These are phyloP conservation scores for Oscheius sp. DNA, from an alignment of 1,140 invertebrate species.

Conservation along the genomic window DNA sequence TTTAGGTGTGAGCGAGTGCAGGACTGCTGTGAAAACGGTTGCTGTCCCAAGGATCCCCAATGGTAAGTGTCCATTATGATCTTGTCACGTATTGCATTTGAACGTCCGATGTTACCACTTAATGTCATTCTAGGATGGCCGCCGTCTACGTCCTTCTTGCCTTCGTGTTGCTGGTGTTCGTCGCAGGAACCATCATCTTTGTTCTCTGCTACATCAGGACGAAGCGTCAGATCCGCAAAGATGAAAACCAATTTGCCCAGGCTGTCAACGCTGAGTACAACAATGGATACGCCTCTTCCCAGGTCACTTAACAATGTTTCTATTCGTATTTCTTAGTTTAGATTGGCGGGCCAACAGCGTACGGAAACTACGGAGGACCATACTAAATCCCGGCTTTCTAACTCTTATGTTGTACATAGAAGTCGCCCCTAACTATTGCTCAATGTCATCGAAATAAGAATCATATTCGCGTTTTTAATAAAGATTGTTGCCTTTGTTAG, in stretches of 20 bases:
- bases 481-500: background rate
- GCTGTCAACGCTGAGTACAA: constrained; percentile 9
- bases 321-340: background rate
- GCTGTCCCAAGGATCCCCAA: constrained; percentile 61
- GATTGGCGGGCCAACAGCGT: background rate
- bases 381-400: background rate
- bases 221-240: constrained; percentile 50
- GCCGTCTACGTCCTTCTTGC: constrained; percentile 54
- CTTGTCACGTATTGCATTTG: background rate
- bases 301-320: background rate
- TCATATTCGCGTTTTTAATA: background rate
- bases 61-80: constrained; percentile 42
- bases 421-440: background rate
- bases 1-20: constrained; percentile 53
- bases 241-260: constrained; percentile 46
- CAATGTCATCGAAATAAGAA: background rate
- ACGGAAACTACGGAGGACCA: constrained; percentile 2
- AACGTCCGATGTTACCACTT: background rate
- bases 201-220: constrained; percentile 57
- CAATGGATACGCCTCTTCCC: constrained; percentile 27
- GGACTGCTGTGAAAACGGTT: constrained; percentile 55
- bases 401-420: background rate
- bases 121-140: constrained; percentile 53
- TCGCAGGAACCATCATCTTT: constrained; percentile 51
- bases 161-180: constrained; percentile 55